A percentile compares a stretch with the other conserved stretches of the same genome.
Conservation (phyloP, 2,113 vertebrate species). For the Herpailurus yagouaroundi region DNA sequence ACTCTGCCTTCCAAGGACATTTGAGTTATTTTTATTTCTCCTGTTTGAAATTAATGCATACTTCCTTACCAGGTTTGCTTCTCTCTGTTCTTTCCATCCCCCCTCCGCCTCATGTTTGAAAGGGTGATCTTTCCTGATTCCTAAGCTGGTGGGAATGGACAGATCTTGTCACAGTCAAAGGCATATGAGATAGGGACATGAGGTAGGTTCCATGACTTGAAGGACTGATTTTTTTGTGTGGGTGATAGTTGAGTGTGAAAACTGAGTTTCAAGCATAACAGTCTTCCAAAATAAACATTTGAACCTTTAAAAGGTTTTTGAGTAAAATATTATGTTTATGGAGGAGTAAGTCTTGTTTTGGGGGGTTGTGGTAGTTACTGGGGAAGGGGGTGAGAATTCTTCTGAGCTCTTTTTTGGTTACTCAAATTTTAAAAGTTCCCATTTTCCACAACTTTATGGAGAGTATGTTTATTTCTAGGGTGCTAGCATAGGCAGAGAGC, state of each 20-base stretch:
- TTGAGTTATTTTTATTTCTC: not conserved
- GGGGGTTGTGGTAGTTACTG: not conserved
- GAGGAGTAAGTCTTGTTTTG: not conserved
- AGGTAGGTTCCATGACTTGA: not conserved
- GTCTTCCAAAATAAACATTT: slow-evolving; percentile 25
- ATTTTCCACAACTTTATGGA: not conserved
- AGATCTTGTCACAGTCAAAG: not conserved
- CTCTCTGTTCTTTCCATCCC: not conserved
- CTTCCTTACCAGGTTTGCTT: not conserved
- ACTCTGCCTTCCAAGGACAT: not conserved
- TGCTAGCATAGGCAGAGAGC: not conserved
- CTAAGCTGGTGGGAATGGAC: not conserved
- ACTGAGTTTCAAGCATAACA: not conserved
- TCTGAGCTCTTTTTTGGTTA: not conserved
- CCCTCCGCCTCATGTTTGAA: not conserved
- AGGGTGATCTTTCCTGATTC: not conserved
- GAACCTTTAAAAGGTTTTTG: not conserved
- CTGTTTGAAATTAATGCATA: not conserved
- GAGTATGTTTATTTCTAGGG: not conserved
- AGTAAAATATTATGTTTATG: not conserved
- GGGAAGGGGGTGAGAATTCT: not conserved
- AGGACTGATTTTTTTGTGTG: not conserved
- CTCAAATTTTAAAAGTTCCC: not conserved
- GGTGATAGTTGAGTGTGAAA: not conserved
- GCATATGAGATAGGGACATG: not conserved